Conservation (phyloP, 2,888 invertebrate genomes). For the Melanostoma scalare region DNA sequence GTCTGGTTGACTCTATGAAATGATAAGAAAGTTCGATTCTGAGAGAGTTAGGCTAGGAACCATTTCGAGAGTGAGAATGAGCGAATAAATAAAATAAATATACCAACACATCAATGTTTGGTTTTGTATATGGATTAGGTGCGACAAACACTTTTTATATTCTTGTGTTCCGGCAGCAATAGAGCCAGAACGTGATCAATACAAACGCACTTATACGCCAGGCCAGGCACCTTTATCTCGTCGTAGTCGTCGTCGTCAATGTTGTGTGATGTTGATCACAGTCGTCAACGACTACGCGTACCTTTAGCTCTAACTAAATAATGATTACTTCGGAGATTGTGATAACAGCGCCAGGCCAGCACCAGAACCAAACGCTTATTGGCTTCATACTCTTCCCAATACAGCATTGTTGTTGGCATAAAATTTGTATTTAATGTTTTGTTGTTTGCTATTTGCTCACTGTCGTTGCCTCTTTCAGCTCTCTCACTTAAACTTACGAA, state of each 20-base stretch:
- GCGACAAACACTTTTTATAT: conserved; percentile 51
- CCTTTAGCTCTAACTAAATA: conserved; percentile 68
- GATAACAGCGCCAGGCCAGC: conserved; percentile 50
- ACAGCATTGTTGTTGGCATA: conserved; percentile 54
- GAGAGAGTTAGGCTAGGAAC: conserved; percentile 37
- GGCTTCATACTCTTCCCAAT: conserved; percentile 61
- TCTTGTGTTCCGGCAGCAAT: conserved; percentile 42
- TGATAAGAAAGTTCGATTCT: conserved; percentile 67
- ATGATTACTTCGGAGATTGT: conserved; percentile 68
- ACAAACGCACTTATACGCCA: conserved; percentile 38
- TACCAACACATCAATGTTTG: conserved; percentile 37
- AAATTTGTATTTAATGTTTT: conserved; percentile 14
- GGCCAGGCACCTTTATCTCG: conserved; percentile 45
- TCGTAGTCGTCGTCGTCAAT: conserved; percentile 22
- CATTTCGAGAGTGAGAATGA: conserved; percentile 45
- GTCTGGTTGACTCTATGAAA: conserved; percentile 36
- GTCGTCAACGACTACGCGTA: conserved; percentile 64
- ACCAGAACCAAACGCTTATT: conserved; percentile 58
- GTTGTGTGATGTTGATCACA: conserved; percentile 56
- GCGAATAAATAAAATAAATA: conserved; percentile 38
- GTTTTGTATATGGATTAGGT: conserved; percentile 51
- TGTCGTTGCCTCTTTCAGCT: conserved; percentile 35
- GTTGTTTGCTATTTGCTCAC: conserved; percentile 24
- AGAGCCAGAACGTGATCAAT: conserved; percentile 45
- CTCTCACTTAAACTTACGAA: conserved; percentile 54